Conservation (phyloP, 1,140 invertebrate species). For the Lucilia sericata region DNA sequence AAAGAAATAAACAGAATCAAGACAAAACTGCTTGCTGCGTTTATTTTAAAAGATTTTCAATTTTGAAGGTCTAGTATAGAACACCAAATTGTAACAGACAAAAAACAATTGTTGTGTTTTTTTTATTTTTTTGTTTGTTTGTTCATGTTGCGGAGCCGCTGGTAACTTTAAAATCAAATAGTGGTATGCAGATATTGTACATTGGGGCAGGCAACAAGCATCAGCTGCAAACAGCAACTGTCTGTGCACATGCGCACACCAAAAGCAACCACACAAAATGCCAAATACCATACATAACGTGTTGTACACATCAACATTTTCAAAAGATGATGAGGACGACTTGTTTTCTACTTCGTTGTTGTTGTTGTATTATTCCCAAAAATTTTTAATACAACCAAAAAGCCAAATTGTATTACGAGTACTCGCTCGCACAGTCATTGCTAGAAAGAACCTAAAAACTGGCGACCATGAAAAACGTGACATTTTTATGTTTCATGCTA, state of each 20-base stretch:
- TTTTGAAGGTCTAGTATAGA: background rate
- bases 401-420: slow-evolving; percentile 20
- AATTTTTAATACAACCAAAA: background rate
- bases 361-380: slow-evolving; percentile 5
- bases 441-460: slow-evolving; percentile 36
- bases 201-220: background rate
- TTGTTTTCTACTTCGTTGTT: background rate
- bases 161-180: slow-evolving; percentile 6
- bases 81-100: slow-evolving; percentile 1
- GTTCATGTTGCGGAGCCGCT: slow-evolving; percentile 34
- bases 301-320: slow-evolving; percentile 27
- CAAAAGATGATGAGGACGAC: slow-evolving; percentile 39
- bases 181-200: slow-evolving; percentile 24
- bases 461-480: slow-evolving; percentile 68
- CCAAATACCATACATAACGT: slow-evolving; percentile 24
- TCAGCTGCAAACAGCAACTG: background rate
- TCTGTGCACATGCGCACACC: too few species aligned
- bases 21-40: background rate
- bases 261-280: slow-evolving; percentile 29
- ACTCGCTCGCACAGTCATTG: background rate
- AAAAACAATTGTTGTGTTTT: slow-evolving; percentile 21
- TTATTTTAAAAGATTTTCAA: background rate
- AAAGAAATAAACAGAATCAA: background rate
- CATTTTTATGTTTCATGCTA: slow-evolving; percentile 68
- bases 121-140: too few species aligned